A percentile compares a stretch with the other conserved stretches of the same genome.
Evolutionary conservation across 2,888 invertebrate genomes (phyloP).

Genomic region (Caenorhabditis parvicauda): DNA sequence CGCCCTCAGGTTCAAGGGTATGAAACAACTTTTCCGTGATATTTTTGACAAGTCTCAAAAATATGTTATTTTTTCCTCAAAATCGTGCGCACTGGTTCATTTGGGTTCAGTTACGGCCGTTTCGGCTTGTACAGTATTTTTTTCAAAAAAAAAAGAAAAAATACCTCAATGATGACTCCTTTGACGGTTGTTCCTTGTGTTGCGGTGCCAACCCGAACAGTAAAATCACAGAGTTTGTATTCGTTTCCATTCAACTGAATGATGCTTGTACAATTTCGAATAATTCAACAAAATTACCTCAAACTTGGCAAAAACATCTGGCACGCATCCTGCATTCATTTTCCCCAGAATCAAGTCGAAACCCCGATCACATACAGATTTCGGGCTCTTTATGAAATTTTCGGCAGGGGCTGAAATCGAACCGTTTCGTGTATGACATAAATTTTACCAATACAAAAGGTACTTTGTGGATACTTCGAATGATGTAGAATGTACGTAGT

Average conservation of each 20-base stretch:
- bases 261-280: not conserved
- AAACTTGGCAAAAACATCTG: slow-evolving; percentile 30
- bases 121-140: too few species aligned
- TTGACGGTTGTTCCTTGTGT: slow-evolving; percentile 43
- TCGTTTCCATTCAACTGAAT: slow-evolving; percentile 41
- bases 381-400: slow-evolving; percentile 28
- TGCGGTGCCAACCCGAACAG: slow-evolving; percentile 48
- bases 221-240: slow-evolving; percentile 45
- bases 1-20: too few species aligned
- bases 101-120: too few species aligned
- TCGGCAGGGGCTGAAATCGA: slow-evolving; percentile 25
- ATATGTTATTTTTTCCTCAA: too few species aligned
- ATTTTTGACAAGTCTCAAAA: not conserved
- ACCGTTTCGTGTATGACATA: not conserved
- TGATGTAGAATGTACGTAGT: slow-evolving; percentile 43
- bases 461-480: slow-evolving; percentile 50
- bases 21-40: too few species aligned
- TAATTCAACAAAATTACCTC: slow-evolving; percentile 12
- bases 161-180: slow-evolving; percentile 42
- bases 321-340: slow-evolving; percentile 34
- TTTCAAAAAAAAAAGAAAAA: not conserved
- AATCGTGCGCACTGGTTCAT: too few species aligned
- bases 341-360: slow-evolving; percentile 52
- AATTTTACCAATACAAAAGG: slow-evolving; percentile 42
- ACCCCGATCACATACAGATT: slow-evolving; percentile 46